These are phyloP conservation scores for Maconellicoccus hirsutus DNA, from an alignment of 1,140 invertebrate genomes.

Conservation along the genomic window DNA sequence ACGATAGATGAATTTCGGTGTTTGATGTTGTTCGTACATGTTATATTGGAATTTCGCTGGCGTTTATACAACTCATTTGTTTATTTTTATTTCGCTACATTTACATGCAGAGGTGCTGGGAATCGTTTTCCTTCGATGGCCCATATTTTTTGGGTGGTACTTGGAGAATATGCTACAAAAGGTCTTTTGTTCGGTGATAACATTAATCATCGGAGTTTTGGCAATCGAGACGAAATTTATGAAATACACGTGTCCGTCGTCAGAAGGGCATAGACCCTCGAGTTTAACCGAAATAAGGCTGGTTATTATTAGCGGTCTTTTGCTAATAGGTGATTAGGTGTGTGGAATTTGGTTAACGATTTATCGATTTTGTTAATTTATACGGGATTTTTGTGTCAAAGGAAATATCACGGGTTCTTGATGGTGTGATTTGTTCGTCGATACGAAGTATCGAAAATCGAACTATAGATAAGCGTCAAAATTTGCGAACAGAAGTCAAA, in stretches of 20 bases:
- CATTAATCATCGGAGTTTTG: background rate
- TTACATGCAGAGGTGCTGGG: too few relatives aligned
- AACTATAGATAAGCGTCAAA: too few relatives aligned
- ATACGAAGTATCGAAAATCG: too few relatives aligned
- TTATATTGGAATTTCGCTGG: background rate
- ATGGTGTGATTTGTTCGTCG: too few relatives aligned
- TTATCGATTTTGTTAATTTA: too few relatives aligned
- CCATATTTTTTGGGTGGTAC: background rate
- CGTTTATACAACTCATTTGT: background rate
- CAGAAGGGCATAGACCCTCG: background rate
- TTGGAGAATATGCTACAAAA: background rate
- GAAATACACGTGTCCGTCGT: background rate
- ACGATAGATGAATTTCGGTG: background rate
- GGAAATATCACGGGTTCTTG: too few relatives aligned
- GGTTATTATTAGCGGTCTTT: slow-evolving; percentile 8
- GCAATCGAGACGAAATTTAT: background rate
- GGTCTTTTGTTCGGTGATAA: background rate
- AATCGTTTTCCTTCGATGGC: too few relatives aligned
- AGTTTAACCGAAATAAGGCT: background rate
- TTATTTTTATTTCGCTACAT: background rate
- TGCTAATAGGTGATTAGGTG: too few relatives aligned
- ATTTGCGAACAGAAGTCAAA: too few relatives aligned
- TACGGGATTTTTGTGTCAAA: too few relatives aligned
- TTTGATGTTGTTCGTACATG: background rate
- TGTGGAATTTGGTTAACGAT: too few relatives aligned